Percentiles rank a stretch among this genome's conserved stretches.
phyloP scores from a whole-genome alignment of 2,113 vertebrate species.

The Ciconia maguari region DNA sequence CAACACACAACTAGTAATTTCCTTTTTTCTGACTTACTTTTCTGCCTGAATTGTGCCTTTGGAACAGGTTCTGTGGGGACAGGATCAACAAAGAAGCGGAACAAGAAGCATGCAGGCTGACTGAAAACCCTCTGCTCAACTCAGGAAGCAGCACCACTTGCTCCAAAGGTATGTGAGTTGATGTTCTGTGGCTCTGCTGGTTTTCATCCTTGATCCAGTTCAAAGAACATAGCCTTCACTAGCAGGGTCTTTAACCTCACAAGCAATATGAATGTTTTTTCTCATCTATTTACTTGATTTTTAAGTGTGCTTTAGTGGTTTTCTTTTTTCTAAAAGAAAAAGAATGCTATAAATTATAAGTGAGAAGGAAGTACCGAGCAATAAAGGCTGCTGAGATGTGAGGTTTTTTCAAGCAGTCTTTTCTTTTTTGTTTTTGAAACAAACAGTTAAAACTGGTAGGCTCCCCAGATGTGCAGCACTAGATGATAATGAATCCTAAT shows the following conservation, averaged over 20 bases:
- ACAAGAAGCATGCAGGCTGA: background rate
- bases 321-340: background rate
- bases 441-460: background rate
- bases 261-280: background rate
- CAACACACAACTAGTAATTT: background rate
- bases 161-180: conserved; percentile 1
- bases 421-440: background rate
- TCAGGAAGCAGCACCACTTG: background rate
- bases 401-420: background rate
- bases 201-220: background rate
- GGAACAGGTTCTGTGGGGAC: background rate
- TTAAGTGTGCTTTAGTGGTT: background rate
- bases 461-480: background rate
- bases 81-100: background rate
- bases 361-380: background rate
- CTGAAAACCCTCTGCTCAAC: background rate
- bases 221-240: background rate
- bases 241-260: background rate
- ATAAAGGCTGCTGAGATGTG: background rate
- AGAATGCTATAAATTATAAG: background rate
- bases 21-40: background rate
- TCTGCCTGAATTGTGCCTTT: conserved; percentile 6
- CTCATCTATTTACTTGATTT: background rate
- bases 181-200: background rate
- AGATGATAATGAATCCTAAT: background rate